Base-by-base conservation (phyloP, 2,113 vertebrate genomes). In the Plotosus lineatus region DNA sequence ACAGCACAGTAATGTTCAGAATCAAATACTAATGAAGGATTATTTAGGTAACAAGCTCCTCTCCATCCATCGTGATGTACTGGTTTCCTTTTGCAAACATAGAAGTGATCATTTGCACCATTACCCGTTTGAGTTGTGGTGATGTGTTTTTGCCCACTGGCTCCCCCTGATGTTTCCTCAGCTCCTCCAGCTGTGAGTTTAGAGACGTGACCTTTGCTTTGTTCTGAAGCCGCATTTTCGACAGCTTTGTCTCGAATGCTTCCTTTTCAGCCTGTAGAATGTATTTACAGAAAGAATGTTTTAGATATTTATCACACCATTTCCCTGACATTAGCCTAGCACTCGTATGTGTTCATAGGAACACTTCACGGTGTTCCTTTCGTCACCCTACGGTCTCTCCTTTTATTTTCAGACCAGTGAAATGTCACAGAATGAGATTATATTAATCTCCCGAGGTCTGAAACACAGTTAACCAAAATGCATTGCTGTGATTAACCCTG, bases 141-240 rank as follows among this genome's bases (percentile, higher is more conserved):
- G 94, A 92, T 15, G 90, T 86, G 46, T 85, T 90, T 4, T 84
- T 88, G 14, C 84, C 71, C 78, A 83, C 89, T 4, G 91, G 84
- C 7, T 40, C 83, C 15, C 89, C 77, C 15, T 92, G 83, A 3
- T 92, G 94, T 33, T 92, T 95, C 91, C 87, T 95, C 79, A 96
- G 89, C 71, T 96, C 95, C 89, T 96, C 96, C 86, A 96, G 61
- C 82, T 96, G 95, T 0, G 94, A 79, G 1, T 87, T 94, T 78
- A 97, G 88, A 0, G 95, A 96, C 0, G 94, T 94, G 79, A 96
- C 92, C 89, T 95, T 97, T 77, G 96, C 96, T 86, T 95, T 96
- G 91, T 94, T 95, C 85, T 96, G 95, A 11, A 96, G 94, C 77
- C 95, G 95, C 79, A 95, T 85, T 90, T 96, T 96, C 0, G 94